Percentiles rank a stretch among this genome's conserved stretches.
These are phyloP conservation scores for Stenchaetothrips biformis DNA, from an alignment of 2,888 invertebrate species.

Conservation along the genomic window DNA sequence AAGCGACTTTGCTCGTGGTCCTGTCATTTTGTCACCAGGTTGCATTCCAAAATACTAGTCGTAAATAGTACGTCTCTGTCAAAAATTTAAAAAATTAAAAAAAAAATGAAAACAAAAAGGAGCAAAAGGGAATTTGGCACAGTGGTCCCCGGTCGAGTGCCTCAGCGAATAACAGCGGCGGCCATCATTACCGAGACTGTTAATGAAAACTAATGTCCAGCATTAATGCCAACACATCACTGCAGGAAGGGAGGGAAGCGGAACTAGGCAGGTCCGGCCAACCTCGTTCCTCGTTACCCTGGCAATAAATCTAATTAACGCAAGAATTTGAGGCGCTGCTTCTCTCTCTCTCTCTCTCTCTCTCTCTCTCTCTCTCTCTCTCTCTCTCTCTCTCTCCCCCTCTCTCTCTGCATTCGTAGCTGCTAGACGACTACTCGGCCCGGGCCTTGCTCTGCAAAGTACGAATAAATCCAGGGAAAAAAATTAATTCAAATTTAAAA, in stretches of 20 bases:
- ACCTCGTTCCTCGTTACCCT: constrained; percentile 3
- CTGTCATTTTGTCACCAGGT: too few species aligned
- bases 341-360: not conserved
- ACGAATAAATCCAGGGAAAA: too few species aligned
- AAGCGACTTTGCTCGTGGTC: too few species aligned
- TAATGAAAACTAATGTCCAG: constrained; percentile 23
- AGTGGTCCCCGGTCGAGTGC: not conserved
- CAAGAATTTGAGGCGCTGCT: constrained; percentile 14
- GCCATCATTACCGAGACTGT: not conserved
- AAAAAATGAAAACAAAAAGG: not conserved
- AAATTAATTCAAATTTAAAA: too few species aligned
- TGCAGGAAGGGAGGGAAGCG: not conserved
- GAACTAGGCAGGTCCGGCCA: constrained; percentile 13
- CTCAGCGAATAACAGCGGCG: not conserved
- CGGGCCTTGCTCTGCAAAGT: too few species aligned
- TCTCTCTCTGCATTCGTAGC: not conserved
- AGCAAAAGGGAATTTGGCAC: not conserved
- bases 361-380: not conserved
- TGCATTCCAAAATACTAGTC: too few species aligned
- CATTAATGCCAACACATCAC: constrained; percentile 16
- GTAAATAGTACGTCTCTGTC: too few species aligned
- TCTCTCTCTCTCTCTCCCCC: constrained; percentile 1
- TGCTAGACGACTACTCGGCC: too few species aligned
- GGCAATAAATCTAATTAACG: constrained; percentile 23
- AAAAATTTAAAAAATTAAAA: not conserved